phyloP scores from a whole-genome alignment of 2,888 invertebrate species.

The Tortrix viridana region DNA sequence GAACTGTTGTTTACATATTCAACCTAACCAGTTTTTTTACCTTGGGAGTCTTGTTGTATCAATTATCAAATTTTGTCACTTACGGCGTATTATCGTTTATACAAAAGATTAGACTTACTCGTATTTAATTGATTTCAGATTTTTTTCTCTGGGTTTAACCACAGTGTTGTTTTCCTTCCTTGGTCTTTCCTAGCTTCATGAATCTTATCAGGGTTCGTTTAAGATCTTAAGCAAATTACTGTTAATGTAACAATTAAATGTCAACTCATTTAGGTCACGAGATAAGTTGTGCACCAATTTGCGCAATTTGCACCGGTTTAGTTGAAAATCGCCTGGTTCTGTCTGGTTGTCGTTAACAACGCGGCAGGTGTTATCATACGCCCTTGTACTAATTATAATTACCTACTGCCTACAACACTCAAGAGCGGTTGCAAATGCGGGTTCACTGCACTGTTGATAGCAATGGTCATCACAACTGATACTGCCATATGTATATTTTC shows the following conservation, averaged over 20 bases:
- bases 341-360: conserved; percentile 56
- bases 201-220: conserved; percentile 11
- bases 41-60: conserved; percentile 46
- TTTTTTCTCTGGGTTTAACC: background rate
- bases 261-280: conserved; percentile 16
- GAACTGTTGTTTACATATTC: conserved; percentile 50
- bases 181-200: background rate
- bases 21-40: conserved; percentile 55
- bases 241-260: conserved; percentile 11
- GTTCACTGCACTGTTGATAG: conserved; percentile 67
- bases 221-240: conserved; percentile 1
- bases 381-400: conserved; percentile 70
- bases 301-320: conserved; percentile 29
- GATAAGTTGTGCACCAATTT: conserved; percentile 22
- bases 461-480: conserved; percentile 37
- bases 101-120: background rate
- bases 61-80: conserved; percentile 45
- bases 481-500: conserved; percentile 31
- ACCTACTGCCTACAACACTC: conserved; percentile 58
- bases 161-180: too few relatives aligned
- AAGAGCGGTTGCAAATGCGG: conserved; percentile 53
- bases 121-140: background rate
- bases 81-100: conserved; percentile 41
- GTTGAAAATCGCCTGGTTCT: conserved; percentile 37
- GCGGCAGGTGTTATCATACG: conserved; percentile 58